Conservation (phyloP, 2,888 invertebrate genomes). For the Troides oblongomaculatus region DNA sequence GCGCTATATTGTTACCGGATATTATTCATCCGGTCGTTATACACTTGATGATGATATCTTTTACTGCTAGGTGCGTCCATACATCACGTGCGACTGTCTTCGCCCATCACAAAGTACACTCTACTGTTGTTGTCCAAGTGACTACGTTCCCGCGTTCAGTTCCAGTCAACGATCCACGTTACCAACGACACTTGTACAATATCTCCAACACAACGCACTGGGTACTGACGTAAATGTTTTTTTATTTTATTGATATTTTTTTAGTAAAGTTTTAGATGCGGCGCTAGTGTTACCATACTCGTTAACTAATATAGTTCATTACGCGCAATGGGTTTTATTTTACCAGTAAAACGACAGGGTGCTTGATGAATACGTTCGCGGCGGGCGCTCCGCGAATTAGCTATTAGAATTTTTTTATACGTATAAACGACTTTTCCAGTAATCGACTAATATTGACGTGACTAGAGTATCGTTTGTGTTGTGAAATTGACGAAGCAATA, state of each 20-base stretch:
- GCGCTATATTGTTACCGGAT: too few species aligned
- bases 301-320: too few species aligned
- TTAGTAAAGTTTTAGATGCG: too few species aligned
- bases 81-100: constrained; percentile 4
- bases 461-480: neutral
- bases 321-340: neutral
- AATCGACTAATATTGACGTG: too few species aligned
- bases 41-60: too few species aligned
- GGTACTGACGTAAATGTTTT: too few species aligned
- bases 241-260: too few species aligned
- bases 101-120: constrained; percentile 17
- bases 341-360: constrained; percentile 27
- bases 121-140: constrained; percentile 19
- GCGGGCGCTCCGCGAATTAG: constrained; percentile 33
- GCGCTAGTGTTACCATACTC: too few species aligned
- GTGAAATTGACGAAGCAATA: constrained; percentile 22
- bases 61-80: too few species aligned
- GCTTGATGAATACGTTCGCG: constrained; percentile 24
- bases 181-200: too few species aligned
- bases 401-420: constrained; percentile 29
- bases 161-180: neutral
- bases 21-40: too few species aligned
- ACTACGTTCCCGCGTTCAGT: neutral
- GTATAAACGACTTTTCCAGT: neutral
- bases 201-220: too few species aligned